Evolutionary conservation across 1,140 invertebrate species (phyloP).

Genomic region (Drosophila arawakana): DNA sequence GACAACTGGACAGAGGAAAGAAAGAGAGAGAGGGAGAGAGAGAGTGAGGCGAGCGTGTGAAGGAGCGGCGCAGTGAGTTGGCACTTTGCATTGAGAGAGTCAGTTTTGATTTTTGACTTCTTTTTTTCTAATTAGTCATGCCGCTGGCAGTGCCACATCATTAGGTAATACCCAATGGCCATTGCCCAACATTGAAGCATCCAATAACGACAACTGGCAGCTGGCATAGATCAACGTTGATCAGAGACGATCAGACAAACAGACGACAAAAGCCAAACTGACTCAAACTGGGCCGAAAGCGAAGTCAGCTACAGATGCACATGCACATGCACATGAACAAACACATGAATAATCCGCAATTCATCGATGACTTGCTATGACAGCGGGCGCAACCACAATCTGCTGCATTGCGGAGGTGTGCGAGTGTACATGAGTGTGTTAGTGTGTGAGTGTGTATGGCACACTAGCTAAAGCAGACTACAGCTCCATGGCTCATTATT

Average conservation of each 20-base stretch:
- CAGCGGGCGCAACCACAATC: constrained; percentile 55
- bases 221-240: constrained; percentile 43
- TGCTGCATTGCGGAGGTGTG: constrained; percentile 50
- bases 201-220: constrained; percentile 35
- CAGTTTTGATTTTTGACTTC: constrained; percentile 12
- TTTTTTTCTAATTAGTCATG: constrained; percentile 62
- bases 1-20: constrained; percentile 45
- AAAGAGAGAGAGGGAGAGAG: not conserved
- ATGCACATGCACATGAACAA: not conserved
- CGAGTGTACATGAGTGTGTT: constrained; percentile 15
- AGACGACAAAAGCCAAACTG: not conserved
- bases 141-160: constrained; percentile 51
- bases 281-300: constrained; percentile 43
- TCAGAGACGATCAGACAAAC: constrained; percentile 2
- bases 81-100: not conserved
- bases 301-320: constrained; percentile 6
- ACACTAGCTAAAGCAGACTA: constrained; percentile 6
- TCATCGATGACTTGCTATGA: constrained; percentile 75
- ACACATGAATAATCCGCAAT: constrained; percentile 1
- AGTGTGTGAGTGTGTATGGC: constrained; percentile 12
- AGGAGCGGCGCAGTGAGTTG: not conserved
- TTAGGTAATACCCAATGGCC: constrained; percentile 62
- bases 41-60: not conserved
- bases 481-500: constrained; percentile 75
- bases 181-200: constrained; percentile 55